Base-by-base conservation (phyloP, 2,888 invertebrate genomes). In the Balanococcus diminutus region DNA sequence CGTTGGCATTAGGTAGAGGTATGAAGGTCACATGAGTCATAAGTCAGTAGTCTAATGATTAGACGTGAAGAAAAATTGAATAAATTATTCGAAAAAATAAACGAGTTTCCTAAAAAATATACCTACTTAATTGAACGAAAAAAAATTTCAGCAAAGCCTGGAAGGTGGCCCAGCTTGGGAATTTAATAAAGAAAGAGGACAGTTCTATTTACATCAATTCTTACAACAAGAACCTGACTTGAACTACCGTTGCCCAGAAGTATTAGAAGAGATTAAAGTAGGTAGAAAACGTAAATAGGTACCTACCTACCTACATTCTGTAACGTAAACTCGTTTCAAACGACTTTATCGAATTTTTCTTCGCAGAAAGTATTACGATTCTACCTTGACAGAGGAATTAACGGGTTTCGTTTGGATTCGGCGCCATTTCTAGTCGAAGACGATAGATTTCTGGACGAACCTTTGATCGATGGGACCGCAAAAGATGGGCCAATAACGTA, bases 201-300 rank as follows among this genome's bases (percentile, higher is more conserved):
- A 94, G 89, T 95, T 91, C 89, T 95, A 94, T 89, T 91, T 94
- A 5, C 95, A 95, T 88, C 93, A 94, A 88, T 94, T 93, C 88
- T 91, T 92, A 0, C 88, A 90, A 0, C 90, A 92, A 75, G 93
- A 94, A 89, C 93, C 93, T 0, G 94, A 94, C 89, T 91, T 95
- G 61, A 94, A 95, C 90, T 93, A 92, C 89, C 91, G 93, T 19
- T 92, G 93, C 89, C 91, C 91, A 0, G 89, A 89, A 0, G 92
- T 92, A 0, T 89, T 90, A 8, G 75, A 82, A 39, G 86, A 87
- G 25, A 82, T 81, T 19, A 61, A 81, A 79, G 87, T 86, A 32
- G 9, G 22, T 46, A 16, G 6, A 16, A 46, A 11, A 11, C 11
- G 46, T 46, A 79, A 81, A 16, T 46, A 46, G 2, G 14, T 46